These are phyloP conservation scores for Neoitamus cyanurus DNA, from an alignment of 2,888 invertebrate genomes.

Conservation along the genomic window DNA sequence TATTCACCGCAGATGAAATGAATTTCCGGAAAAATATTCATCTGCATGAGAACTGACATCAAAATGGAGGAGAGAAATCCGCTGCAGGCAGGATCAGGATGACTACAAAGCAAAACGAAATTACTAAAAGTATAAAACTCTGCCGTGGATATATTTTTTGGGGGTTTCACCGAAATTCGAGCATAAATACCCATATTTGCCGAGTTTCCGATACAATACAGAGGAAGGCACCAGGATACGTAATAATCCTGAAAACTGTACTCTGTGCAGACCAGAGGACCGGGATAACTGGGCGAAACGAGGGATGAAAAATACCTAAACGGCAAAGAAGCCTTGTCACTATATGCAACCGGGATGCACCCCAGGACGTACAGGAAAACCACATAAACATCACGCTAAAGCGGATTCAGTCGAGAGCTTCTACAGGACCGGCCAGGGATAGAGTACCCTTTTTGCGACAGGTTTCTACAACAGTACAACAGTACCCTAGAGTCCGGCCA, in stretches of 20 bases:
- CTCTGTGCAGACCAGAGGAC: background rate
- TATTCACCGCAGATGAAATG: background rate
- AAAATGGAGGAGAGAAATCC: background rate
- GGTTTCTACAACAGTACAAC: background rate
- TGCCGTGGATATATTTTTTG: background rate
- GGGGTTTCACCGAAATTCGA: background rate
- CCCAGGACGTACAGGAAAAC: background rate
- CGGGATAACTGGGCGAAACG: background rate
- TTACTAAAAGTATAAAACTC: background rate
- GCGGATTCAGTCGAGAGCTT: background rate
- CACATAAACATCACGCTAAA: slow-evolving; percentile 5
- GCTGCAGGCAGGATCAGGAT: background rate
- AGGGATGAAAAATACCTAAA: background rate
- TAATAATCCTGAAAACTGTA: background rate
- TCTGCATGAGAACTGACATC: background rate
- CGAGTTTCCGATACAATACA: background rate
- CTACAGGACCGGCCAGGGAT: background rate
- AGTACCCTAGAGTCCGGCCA: background rate
- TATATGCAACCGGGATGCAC: background rate
- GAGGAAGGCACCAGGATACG: background rate
- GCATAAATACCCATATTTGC: background rate
- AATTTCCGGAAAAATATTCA: background rate
- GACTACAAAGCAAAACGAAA: background rate
- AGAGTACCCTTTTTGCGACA: background rate
- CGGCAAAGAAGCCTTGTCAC: background rate